Percentiles rank a stretch among this genome's conserved stretches.
phyloP scores from a whole-genome alignment of 1,140 invertebrate genomes.

The Semibalanus balanoides region DNA sequence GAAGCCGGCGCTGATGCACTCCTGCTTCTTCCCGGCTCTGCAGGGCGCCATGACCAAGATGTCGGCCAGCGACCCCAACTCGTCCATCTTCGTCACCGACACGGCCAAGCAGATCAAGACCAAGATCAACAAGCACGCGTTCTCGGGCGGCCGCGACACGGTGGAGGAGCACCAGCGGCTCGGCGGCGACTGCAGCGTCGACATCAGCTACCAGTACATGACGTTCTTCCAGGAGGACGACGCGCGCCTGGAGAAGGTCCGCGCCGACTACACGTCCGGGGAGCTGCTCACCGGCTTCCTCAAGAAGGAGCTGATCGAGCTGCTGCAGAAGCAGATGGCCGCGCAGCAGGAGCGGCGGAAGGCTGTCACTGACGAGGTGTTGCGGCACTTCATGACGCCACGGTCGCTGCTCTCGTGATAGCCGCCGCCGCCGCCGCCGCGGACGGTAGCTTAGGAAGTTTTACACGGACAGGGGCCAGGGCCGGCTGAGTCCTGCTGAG shows the following conservation, averaged over 20 bases:
- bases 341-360: constrained; percentile 68
- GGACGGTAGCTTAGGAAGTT: too few relatives aligned
- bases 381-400: constrained; percentile 70
- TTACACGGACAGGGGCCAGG: too few relatives aligned
- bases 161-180: constrained; percentile 79
- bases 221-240: constrained; percentile 94
- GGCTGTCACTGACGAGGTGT: constrained; percentile 67
- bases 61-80: constrained; percentile 88
- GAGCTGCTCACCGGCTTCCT: constrained; percentile 83
- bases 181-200: constrained; percentile 90
- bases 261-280: constrained; percentile 73
- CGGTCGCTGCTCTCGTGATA: constrained; percentile 27
- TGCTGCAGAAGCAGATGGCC: constrained; percentile 55
- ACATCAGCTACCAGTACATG: constrained; percentile 92
- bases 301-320: constrained; percentile 77
- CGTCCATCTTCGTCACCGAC: constrained; percentile 89
- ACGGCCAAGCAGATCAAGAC: constrained; percentile 94
- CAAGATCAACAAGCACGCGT: constrained; percentile 98
- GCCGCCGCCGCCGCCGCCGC: too few relatives aligned
- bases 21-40: constrained; percentile 86
- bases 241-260: constrained; percentile 64
- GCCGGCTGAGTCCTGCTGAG: too few relatives aligned
- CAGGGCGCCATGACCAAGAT: constrained; percentile 96
- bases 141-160: constrained; percentile 87
- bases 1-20: constrained; percentile 91